Percentiles rank a stretch among this genome's conserved stretches.
These are phyloP conservation scores for Drosophila orosa DNA, from an alignment of 1,140 invertebrate species.

Conservation along the genomic window DNA sequence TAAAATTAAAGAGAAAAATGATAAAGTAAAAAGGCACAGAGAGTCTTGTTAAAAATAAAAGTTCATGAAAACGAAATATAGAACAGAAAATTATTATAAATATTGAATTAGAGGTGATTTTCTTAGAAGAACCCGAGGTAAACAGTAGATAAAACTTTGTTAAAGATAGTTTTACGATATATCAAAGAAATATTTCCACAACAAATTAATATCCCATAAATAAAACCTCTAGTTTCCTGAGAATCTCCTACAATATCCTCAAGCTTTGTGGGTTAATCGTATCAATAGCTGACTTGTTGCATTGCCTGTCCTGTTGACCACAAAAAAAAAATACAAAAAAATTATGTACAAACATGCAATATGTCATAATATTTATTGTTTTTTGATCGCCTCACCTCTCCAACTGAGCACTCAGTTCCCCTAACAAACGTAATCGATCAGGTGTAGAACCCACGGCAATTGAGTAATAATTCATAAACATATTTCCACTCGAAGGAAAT, in stretches of 20 bases:
- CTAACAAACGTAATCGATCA: slow-evolving; percentile 69
- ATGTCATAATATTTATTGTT: slow-evolving; percentile 77
- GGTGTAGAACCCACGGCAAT: slow-evolving; percentile 66
- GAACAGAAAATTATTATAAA: not conserved
- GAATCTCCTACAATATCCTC: not conserved
- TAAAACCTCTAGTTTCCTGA: not conserved
- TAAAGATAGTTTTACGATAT: not conserved
- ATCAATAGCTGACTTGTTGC: not conserved
- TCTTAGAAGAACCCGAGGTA: not conserved
- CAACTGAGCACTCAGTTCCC: not conserved
- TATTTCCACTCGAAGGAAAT: slow-evolving; percentile 74
- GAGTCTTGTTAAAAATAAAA: not conserved
- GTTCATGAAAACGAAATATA: too few species aligned
- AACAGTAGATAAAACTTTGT: not conserved
- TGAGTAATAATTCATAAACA: slow-evolving; percentile 81
- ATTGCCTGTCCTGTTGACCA: slow-evolving; percentile 45
- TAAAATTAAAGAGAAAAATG: too few species aligned
- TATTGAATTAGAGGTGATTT: not conserved
- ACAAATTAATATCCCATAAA: slow-evolving; percentile 15
- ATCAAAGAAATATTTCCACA: not conserved
- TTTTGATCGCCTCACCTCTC: slow-evolving; percentile 22
- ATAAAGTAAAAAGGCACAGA: too few species aligned
- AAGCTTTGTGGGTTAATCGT: slow-evolving; percentile 25
- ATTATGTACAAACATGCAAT: slow-evolving; percentile 79
- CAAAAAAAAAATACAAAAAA: slow-evolving; percentile 39